Conservation (phyloP, 2,888 invertebrate genomes). For the Spodoptera littoralis region DNA sequence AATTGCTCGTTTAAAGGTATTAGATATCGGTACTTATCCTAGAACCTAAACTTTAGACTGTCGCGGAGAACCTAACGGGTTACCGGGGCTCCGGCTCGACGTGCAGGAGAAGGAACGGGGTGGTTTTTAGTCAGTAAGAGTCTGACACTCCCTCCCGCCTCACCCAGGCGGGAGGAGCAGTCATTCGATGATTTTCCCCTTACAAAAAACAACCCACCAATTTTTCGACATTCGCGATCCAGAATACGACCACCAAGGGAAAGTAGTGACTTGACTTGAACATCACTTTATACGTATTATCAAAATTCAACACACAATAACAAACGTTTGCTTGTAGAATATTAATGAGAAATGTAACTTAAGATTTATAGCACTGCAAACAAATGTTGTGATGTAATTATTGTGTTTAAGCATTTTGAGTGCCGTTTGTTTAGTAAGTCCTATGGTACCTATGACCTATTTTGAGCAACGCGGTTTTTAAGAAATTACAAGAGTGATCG, state of each 20-base stretch:
- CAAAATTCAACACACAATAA: constrained; percentile 76
- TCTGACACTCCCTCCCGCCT: too few relatives aligned
- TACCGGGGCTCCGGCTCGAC: too few relatives aligned
- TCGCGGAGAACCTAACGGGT: too few relatives aligned
- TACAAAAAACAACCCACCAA: too few relatives aligned
- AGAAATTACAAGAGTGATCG: too few relatives aligned
- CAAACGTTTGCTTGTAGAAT: constrained; percentile 31
- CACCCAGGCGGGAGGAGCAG: too few relatives aligned
- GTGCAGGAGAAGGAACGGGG: too few relatives aligned
- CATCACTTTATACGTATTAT: constrained; percentile 61
- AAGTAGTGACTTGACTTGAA: constrained; percentile 59
- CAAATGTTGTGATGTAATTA: constrained; percentile 46
- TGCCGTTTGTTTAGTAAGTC: constrained; percentile 39
- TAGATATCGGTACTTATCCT: too few relatives aligned
- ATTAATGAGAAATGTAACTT: constrained; percentile 33
- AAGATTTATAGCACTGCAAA: constrained; percentile 61
- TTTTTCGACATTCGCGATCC: constrained; percentile 28
- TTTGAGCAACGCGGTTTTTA: neutral
- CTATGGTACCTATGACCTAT: constrained; percentile 6
- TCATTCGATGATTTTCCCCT: too few relatives aligned
- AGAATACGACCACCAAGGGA: constrained; percentile 77
- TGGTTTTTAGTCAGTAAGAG: too few relatives aligned
- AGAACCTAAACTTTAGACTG: too few relatives aligned
- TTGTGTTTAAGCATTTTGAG: constrained; percentile 41
- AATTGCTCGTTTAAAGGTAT: too few relatives aligned